Evolutionary conservation across 2,797 vertebrate species (phyloP).

Genomic region (Sebastes jordani): DNA sequence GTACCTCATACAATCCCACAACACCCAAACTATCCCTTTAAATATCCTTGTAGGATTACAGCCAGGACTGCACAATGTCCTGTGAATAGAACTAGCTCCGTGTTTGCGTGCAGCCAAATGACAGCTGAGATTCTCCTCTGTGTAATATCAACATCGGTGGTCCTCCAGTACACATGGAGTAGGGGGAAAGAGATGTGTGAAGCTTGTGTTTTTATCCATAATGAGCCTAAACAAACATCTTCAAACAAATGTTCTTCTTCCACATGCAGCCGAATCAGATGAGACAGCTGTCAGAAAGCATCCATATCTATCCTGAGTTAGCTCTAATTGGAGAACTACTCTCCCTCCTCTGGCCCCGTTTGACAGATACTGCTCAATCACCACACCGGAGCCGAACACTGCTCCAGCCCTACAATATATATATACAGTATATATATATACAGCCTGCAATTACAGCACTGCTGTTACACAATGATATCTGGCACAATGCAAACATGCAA

Average conservation of each 20-base stretch:
- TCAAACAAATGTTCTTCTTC: constrained; percentile 72
- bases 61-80: background rate
- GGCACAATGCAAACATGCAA: background rate
- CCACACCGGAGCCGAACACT: constrained; percentile 31
- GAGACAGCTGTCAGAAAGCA: constrained; percentile 81
- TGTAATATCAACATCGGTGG: constrained; percentile 19
- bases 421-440: background rate
- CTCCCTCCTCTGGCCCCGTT: constrained; percentile 60
- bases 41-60: constrained; percentile 9
- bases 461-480: constrained; percentile 20
- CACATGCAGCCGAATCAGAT: constrained; percentile 63
- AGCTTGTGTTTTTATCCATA: constrained; percentile 53
- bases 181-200: constrained; percentile 33
- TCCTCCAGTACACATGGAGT: constrained; percentile 20
- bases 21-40: background rate
- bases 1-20: too few relatives aligned
- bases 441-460: constrained; percentile 18
- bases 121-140: constrained; percentile 17
- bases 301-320: constrained; percentile 74
- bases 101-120: constrained; percentile 12
- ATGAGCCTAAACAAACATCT: constrained; percentile 73
- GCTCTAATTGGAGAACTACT: constrained; percentile 78
- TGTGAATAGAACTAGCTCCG: constrained; percentile 1
- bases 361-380: constrained; percentile 76
- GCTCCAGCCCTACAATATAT: constrained; percentile 24